These are phyloP conservation scores for Lineus longissimus DNA, from an alignment of 1,140 invertebrate species.

Conservation along the genomic window DNA sequence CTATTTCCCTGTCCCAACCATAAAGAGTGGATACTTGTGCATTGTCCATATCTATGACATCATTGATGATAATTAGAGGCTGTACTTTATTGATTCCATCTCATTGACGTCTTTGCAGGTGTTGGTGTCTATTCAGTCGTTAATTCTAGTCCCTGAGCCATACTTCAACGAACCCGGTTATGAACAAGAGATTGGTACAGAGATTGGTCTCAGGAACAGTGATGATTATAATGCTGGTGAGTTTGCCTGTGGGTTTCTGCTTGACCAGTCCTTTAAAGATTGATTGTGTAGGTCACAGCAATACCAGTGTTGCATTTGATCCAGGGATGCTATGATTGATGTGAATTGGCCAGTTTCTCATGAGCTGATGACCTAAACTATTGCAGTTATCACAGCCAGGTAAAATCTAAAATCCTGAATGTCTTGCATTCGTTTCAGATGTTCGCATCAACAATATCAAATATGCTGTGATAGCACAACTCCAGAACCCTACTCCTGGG, in stretches of 20 bases:
- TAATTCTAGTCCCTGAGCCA: conserved; percentile 24
- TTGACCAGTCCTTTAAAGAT: background rate
- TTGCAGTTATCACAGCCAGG: too few relatives aligned
- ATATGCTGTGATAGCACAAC: conserved; percentile 32
- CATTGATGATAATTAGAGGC: too few relatives aligned
- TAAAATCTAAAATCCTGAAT: too few relatives aligned
- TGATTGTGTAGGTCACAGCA: too few relatives aligned
- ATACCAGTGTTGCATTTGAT: background rate
- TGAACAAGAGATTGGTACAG: conserved; percentile 32
- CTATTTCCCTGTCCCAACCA: too few relatives aligned
- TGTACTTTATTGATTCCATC: too few relatives aligned
- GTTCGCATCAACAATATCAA: conserved; percentile 32
- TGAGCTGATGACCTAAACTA: too few relatives aligned
- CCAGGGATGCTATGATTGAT: background rate
- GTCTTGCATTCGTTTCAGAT: too few relatives aligned
- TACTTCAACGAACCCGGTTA: conserved; percentile 30
- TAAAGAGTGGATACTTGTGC: too few relatives aligned
- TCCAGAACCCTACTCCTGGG: conserved; percentile 29
- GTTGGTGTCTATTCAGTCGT: conserved; percentile 26
- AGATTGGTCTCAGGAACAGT: conserved; percentile 29
- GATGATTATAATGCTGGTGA: conserved; percentile 32
- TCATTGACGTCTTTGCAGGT: conserved; percentile 16
- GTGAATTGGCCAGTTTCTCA: too few relatives aligned
- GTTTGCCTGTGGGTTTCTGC: background rate
- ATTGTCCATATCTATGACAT: too few relatives aligned